A percentile compares a stretch with the other conserved stretches of the same genome.
phyloP scores from a whole-genome alignment of 2,113 vertebrate genomes.

The Dasypus novemcinctus region DNA sequence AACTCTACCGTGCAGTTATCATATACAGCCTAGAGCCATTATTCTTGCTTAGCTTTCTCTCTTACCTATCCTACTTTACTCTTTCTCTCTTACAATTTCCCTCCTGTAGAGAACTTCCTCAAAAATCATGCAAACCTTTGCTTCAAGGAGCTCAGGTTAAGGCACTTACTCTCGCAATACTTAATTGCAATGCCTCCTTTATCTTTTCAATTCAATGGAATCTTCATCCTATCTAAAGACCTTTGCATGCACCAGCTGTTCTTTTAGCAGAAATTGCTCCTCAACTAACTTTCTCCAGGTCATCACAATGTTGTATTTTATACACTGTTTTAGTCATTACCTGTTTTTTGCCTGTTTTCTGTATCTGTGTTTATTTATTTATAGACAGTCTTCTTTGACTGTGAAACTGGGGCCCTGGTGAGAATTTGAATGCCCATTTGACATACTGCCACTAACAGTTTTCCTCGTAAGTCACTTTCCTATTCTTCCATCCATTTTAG shows the following conservation, averaged over 20 bases:
- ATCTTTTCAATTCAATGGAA: neutral
- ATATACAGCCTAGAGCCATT: neutral
- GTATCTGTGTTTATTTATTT: neutral
- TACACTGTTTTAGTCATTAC: neutral
- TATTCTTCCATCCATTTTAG: neutral
- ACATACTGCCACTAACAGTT: neutral
- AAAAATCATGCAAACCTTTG: neutral
- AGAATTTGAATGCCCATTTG: neutral
- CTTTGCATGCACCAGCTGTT: neutral
- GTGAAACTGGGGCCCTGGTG: neutral
- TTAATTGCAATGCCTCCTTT: neutral
- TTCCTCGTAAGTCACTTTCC: neutral
- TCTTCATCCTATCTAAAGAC: neutral
- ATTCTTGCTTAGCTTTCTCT: neutral
- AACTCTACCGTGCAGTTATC: fast-evolving
- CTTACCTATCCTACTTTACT: neutral
- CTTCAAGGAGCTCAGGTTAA: neutral
- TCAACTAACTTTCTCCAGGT: neutral
- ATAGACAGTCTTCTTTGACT: neutral
- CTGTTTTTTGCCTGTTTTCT: neutral
- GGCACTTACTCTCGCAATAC: neutral
- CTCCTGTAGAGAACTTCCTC: neutral
- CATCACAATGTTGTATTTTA: neutral
- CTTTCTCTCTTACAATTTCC: neutral
- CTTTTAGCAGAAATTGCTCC: neutral